Base-by-base conservation (phyloP, 1,140 invertebrate species). In the Macrotrachela quadricornifera region DNA sequence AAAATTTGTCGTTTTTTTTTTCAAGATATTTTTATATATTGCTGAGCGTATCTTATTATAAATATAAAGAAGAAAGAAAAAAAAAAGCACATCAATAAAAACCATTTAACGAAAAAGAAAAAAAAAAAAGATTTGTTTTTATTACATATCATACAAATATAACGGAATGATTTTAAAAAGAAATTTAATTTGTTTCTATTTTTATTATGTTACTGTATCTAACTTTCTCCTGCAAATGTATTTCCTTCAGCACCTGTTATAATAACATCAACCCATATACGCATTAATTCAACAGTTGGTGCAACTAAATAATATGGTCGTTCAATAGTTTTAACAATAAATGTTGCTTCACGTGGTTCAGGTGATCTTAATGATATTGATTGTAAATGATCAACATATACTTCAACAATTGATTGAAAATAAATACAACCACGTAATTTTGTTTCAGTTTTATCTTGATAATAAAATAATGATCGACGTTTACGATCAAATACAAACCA, bases 231-330 rank as follows among this genome's bases (percentile, higher is more conserved):
- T 4, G 21, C 21, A 30, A 30, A 30, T 30, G 21, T 30, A 30
- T 30, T 30, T 30, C 81, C 82, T 68, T 85, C 82, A 21, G 82
- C 83, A 43, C 82, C 83, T 10, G 82, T 84, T 63, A 85, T 83
- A 51, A 91, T 80, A 12, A 94, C 87, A 71, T 96, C 90, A 21
- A 95, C 85, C 90, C 90, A 96, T 57, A 96, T 87, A 52, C 87
- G 72, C 74, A 92, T 90, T 0, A 86, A 82, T 68, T 92, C 87
- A 15, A 86, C 78, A 10, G 82, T 84, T 0, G 86, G 85, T 6
- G 90, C 86, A 76, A 91, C 84, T 18, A 96, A 69, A 64, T 85
- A 83, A 48, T 49, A 54, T 42, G 79, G 76, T 46, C 87, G 75
- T 55, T 86, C 82, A 56, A 79, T 77, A 0, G 88, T 92, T 70